Base-by-base conservation (phyloP, 2,113 vertebrate species). In the Mystacornis crossleyi region DNA sequence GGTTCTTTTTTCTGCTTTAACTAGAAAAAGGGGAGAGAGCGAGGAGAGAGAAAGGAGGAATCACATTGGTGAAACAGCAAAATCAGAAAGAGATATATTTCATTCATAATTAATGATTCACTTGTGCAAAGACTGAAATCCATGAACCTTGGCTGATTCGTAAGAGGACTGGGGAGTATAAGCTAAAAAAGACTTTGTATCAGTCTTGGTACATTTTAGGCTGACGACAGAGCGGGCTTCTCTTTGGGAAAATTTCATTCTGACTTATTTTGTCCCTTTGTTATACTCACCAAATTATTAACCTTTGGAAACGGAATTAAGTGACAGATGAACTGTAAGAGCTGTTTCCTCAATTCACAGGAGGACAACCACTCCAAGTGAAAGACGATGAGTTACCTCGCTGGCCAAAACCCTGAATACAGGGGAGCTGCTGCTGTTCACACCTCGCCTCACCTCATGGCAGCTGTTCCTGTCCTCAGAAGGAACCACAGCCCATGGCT, bases 1-100 rank as follows among this genome's bases (percentile, higher is more conserved):
- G n/a, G 96, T 48, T 54, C 79, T 97, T 91, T 97, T 98, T 92
- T 98, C 98, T 91, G 94, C 81, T 97, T 96, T 97, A 62, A 93
- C 98, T 98, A 74, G 25, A 85, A 87, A 65, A 97, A 64, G 23
- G 6, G 16, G 5, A 71, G 38, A 24, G 21, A n/a, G 8, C 4
- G 7, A 36, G 5, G 40, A 72, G 14, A 62, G 18, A 78, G 18
- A 57, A 89, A 71, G 21, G 64, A 89, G 48, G 94, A 60, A 87
- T 48, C 14, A 33, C 16, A 9, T 96, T 34, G 91, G 28, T 10
- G 45, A 28, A 64, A 65, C 14, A 40, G 18, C 6, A 24, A 82
- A 88, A 75, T 26, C 2, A 0, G 12, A 80, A 86, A 40, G 23
- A 81, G 10, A 58, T 16, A 7, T 7, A 47, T 65, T 64, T 54